Base-by-base conservation (phyloP, 2,797 vertebrate genomes). In the Gastrophryne carolinensis region DNA sequence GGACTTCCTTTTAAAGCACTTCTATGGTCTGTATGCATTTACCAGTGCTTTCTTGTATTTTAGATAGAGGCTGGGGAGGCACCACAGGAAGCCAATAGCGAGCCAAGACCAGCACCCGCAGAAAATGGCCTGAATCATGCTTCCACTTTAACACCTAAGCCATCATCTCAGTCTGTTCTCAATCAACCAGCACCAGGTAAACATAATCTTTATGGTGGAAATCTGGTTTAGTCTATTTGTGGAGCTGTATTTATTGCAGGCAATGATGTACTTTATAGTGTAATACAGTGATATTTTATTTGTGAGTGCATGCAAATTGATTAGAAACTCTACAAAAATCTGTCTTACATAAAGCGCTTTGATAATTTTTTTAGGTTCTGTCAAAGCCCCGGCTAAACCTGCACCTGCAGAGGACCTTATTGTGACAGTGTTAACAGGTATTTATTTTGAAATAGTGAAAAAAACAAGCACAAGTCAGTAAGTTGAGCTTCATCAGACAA, bases 381-480 rank as follows among this genome's bases (percentile, higher is more conserved):
- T 95, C 75, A 98, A 97, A 84, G 90, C 93, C 15, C 83, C 92
- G 24, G 91, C 91, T 70, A 98, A 94, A 89, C 93, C 94, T 19
- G 65, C 65, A 11, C 65, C 65, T 5, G 65, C 65, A 60, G 97
- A 98, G 84, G 96, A 98, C 86, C 92, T 99, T 66, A 93, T 98
- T 78, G 94, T 96, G 80, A 97, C 94, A 27, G 93, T 98, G 64
- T 91, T 99, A 80, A 95, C 96, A 82, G 97, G 97, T 99, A 92
- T n/a, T n/a, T n/a, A n/a, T n/a, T n/a, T n/a, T n/a, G n/a, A n/a
- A n/a, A n/a, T n/a, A n/a, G n/a, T n/a, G n/a, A n/a, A n/a, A n/a
- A n/a, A n/a, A n/a, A n/a, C n/a, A n/a, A n/a, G n/a, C n/a, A n/a
- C n/a, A n/a, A n/a, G n/a, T n/a, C n/a, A n/a, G n/a, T n/a, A n/a